Conservation (phyloP, 2,888 invertebrate species). For the Carabus problematicus region DNA sequence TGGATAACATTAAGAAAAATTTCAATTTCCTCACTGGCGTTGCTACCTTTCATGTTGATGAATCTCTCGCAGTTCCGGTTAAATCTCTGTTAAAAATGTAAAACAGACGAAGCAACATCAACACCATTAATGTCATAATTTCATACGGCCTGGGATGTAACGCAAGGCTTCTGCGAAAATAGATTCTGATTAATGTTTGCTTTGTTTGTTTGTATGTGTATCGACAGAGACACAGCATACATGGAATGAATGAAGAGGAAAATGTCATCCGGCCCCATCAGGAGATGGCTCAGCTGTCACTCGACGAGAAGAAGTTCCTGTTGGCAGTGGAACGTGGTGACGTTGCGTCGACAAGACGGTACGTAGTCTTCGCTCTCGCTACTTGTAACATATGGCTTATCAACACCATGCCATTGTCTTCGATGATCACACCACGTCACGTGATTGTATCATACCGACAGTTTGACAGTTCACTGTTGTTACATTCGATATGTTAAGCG, state of each 20-base stretch:
- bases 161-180: conserved; percentile 12
- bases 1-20: too few species aligned
- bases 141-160: neutral
- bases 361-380: conserved; percentile 48
- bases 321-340: conserved; percentile 96
- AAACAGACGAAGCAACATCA: neutral
- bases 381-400: too few species aligned
- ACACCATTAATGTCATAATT: conserved; percentile 11
- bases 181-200: conserved; percentile 26
- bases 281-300: conserved; percentile 80
- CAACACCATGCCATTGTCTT: too few species aligned
- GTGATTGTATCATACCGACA: too few species aligned
- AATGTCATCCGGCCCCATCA: conserved; percentile 89
- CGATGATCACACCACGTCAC: too few species aligned
- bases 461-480: too few species aligned
- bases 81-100: too few species aligned
- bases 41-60: too few species aligned
- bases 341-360: conserved; percentile 89
- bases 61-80: too few species aligned
- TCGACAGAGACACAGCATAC: conserved; percentile 80
- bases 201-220: conserved; percentile 47
- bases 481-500: too few species aligned
- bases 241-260: conserved; percentile 92
- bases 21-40: too few species aligned
- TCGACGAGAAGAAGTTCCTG: conserved; percentile 94